Base-by-base conservation (phyloP, 2,113 vertebrate species). In the Dolichotis patagonum region DNA sequence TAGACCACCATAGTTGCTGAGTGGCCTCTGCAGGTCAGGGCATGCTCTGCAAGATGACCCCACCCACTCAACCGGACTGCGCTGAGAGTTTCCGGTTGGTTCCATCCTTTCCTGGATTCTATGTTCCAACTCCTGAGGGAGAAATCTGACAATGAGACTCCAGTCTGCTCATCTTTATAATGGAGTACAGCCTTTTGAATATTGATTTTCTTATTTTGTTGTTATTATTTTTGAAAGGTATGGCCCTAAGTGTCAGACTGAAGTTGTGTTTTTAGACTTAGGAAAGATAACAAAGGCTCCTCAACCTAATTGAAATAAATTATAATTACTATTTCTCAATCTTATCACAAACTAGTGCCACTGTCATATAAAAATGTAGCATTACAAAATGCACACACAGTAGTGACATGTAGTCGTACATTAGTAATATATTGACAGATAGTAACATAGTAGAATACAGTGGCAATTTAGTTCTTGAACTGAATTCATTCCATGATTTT, bases 291-390 rank as follows among this genome's bases (percentile, higher is more conserved):
- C 11, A 54, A 41, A 8, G 3, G 3, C 67, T 46, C 30, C 56
- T 73, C 12, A 41, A 17, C 14, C 28, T 60, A 90, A 5, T 38
- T 12, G 82, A 90, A 19, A n/a, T 83, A 81, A 85, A 38, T 83
- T 91, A 58, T 85, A 69, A 90, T 91, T 67, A 60, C 73, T 58
- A 0, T 63, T 93, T 75, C 24, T 82, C 43, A 84, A n/a, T 80
- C 14, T 77, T 77, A 30, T 1, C 49, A 54, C 14, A 17, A 7
- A 49, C 19, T 69, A 78, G 24, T 46, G 63, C n/a, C 24, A 38
- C 41, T 9, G 54, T 60, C 60, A 54, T 58, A 88, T 52, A 58
- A 92, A 89, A 94, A 91, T 69, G 1, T 62, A 41, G 38, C 28
- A 90, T 84, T 56, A 26, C 12, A n/a, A 24, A 32, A 35, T 8